These are phyloP conservation scores for Gambelia wislizenii DNA, from an alignment of 2,797 vertebrate species.

Conservation along the genomic window DNA sequence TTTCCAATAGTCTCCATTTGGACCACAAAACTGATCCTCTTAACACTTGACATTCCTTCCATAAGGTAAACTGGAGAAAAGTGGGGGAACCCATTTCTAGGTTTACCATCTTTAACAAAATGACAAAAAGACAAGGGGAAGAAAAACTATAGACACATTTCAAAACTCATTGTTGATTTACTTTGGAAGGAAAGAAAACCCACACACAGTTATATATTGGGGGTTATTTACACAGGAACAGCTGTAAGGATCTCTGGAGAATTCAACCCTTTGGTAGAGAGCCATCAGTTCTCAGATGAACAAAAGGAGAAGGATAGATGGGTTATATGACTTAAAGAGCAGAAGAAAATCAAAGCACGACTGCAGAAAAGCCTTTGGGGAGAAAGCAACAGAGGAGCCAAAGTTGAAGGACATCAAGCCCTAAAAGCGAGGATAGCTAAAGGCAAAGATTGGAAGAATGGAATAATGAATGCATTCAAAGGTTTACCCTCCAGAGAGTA, in stretches of 20 bases:
- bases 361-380: not conserved
- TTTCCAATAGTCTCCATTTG: not conserved
- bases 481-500: constrained; percentile 26
- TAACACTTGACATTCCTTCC: not conserved
- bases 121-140: accelerated
- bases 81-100: not conserved
- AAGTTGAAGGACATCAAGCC: constrained; percentile 21
- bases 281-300: not conserved
- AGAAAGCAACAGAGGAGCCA: not conserved
- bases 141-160: not conserved
- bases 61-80: not conserved
- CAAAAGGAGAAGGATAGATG: constrained; percentile 4
- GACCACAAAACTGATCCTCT: constrained; percentile 8
- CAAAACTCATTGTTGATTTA: accelerated
- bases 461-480: constrained; percentile 41
- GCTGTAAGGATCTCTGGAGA: not conserved
- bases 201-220: accelerated
- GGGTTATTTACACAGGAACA: constrained; percentile 18
- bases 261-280: not conserved
- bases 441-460: constrained; percentile 18
- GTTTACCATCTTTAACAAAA: not conserved
- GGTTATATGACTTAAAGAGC: constrained; percentile 17
- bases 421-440: constrained; percentile 15
- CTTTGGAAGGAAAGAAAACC: not conserved
- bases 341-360: constrained; percentile 21